Conservation (phyloP, 2,113 vertebrate species). For the Bombycilla garrulus region DNA sequence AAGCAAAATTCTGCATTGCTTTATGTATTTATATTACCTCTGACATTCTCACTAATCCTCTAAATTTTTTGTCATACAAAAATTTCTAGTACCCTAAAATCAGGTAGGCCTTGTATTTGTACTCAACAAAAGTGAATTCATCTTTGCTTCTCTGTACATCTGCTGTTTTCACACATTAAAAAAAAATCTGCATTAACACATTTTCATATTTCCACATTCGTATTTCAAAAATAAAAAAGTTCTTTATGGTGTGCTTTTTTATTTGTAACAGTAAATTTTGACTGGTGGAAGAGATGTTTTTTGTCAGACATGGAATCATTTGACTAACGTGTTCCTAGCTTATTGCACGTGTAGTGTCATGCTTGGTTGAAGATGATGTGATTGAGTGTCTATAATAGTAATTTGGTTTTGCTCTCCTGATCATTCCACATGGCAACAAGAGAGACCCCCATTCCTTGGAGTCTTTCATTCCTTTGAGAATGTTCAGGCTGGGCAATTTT, state of each 20-base stretch:
- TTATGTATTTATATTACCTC: not conserved
- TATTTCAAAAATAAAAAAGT: not conserved
- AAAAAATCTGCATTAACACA: not conserved
- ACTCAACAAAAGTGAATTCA: rapidly evolving
- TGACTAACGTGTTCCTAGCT: not conserved
- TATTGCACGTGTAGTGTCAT: not conserved
- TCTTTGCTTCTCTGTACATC: not conserved
- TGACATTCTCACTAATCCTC: not conserved
- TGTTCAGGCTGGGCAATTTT: not conserved
- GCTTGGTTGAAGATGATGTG: not conserved
- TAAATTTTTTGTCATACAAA: not conserved
- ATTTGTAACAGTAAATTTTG: not conserved
- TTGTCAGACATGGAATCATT: not conserved
- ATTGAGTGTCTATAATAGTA: not conserved
- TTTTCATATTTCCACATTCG: not conserved
- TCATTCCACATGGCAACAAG: not conserved
- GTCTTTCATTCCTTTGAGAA: not conserved
- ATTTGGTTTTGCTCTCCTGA: not conserved
- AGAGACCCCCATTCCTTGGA: not conserved
- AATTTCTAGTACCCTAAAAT: not conserved
- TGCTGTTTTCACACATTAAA: not conserved
- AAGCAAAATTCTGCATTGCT: not conserved
- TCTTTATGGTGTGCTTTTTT: not conserved
- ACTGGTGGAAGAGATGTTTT: not conserved
- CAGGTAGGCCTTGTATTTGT: not conserved